phyloP scores from a whole-genome alignment of 1,140 invertebrate genomes.

The Wasmannia auropunctata region DNA sequence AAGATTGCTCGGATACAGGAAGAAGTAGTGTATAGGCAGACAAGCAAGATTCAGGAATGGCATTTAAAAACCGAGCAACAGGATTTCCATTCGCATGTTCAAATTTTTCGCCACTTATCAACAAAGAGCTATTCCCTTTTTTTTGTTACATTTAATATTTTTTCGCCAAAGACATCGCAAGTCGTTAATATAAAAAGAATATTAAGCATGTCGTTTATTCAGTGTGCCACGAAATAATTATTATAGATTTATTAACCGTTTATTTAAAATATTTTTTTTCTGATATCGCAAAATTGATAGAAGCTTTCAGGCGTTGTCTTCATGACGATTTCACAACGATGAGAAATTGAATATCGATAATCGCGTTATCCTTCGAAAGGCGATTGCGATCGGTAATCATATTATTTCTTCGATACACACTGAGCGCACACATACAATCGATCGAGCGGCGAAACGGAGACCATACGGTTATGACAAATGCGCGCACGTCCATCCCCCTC shows the following conservation, averaged over 20 bases:
- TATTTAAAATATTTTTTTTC: neutral
- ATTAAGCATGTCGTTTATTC: neutral
- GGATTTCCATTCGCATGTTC: neutral
- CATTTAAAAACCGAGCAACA: neutral
- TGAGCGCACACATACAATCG: neutral
- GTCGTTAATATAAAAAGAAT: neutral
- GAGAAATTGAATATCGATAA: neutral
- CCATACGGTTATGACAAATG: slow-evolving; percentile 2
- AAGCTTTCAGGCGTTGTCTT: neutral
- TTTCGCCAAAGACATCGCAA: neutral
- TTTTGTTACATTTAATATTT: neutral
- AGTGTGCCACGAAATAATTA: neutral
- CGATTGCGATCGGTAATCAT: neutral
- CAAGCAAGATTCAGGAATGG: neutral
- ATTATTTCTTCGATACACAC: neutral
- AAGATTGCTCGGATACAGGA: neutral
- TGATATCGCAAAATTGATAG: neutral
- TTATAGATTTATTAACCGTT: neutral
- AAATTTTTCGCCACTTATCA: neutral
- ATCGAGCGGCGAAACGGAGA: slow-evolving; percentile 8
- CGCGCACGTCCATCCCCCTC: no score
- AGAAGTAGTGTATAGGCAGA: neutral
- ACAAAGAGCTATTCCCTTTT: neutral
- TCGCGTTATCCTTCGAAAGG: neutral
- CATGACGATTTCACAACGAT: neutral